These are phyloP conservation scores for Dysmachus trigonus DNA, from an alignment of 2,888 invertebrate species.

Conservation along the genomic window DNA sequence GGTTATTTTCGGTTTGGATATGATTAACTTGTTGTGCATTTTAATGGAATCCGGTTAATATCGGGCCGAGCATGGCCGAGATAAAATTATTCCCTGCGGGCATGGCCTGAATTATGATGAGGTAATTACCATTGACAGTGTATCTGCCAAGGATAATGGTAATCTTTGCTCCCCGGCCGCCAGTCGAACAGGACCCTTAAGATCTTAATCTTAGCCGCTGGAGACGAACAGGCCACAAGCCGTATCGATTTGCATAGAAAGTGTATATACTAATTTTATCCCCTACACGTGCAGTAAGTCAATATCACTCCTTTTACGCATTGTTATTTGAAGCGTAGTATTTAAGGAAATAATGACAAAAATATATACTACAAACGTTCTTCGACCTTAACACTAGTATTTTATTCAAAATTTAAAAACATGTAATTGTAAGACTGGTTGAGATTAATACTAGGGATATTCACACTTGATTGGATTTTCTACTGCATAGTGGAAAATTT, in stretches of 20 bases:
- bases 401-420: too few relatives aligned
- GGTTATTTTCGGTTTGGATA: slow-evolving; percentile 48
- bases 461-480: too few relatives aligned
- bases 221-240: neutral
- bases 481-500: too few relatives aligned
- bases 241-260: neutral
- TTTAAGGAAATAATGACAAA: neutral
- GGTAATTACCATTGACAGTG: slow-evolving; percentile 49
- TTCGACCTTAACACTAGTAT: too few relatives aligned
- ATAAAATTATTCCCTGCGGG: slow-evolving; percentile 44
- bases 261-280: neutral
- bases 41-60: slow-evolving; percentile 49
- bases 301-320: neutral
- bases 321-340: neutral
- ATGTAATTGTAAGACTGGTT: too few relatives aligned
- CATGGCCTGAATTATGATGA: slow-evolving; percentile 50
- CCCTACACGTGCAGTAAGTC: neutral
- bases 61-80: slow-evolving; percentile 33
- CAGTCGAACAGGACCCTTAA: neutral
- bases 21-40: slow-evolving; percentile 51
- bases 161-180: slow-evolving; percentile 17
- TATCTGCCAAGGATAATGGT: slow-evolving; percentile 32
- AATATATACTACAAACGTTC: neutral
- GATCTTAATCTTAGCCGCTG: slow-evolving; percentile 6
- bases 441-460: too few relatives aligned